Conservation (phyloP, 1,140 invertebrate genomes). For the Drosophila santomea region DNA sequence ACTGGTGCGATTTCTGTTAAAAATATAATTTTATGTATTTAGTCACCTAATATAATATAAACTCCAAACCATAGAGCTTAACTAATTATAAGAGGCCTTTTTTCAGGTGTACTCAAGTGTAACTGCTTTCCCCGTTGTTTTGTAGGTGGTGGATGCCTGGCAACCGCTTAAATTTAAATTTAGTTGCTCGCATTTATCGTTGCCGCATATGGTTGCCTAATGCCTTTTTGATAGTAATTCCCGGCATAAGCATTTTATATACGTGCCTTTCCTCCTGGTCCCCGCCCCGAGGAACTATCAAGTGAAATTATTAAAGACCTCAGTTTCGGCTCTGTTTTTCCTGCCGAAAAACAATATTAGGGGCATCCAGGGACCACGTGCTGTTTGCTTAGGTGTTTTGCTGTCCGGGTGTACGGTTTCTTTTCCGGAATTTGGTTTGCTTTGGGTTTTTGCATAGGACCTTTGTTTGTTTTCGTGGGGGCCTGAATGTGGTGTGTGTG, state of each 20-base stretch:
- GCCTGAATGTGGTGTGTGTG: not conserved
- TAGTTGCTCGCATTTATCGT: slow-evolving; percentile 61
- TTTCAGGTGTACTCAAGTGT: slow-evolving; percentile 10
- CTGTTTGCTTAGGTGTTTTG: slow-evolving; percentile 47
- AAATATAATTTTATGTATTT: not conserved
- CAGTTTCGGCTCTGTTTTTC: slow-evolving; percentile 9
- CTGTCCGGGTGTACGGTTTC: slow-evolving; percentile 26
- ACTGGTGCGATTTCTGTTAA: too few relatives aligned
- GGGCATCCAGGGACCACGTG: slow-evolving; percentile 27
- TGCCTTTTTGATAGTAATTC: slow-evolving; percentile 75
- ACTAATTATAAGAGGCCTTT: not conserved
- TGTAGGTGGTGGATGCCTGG: slow-evolving; percentile 38
- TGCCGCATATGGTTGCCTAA: slow-evolving; percentile 53
- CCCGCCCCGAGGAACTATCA: slow-evolving; percentile 36
- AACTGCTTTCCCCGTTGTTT: slow-evolving; percentile 11
- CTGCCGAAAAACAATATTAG: slow-evolving; percentile 23
- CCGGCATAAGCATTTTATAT: slow-evolving; percentile 48
- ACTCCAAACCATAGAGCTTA: too few relatives aligned
- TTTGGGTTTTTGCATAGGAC: slow-evolving; percentile 29
- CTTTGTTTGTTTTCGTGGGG: slow-evolving; percentile 30
- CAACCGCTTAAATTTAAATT: slow-evolving; percentile 79
- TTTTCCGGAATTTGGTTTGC: slow-evolving; percentile 39
- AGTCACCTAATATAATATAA: too few relatives aligned
- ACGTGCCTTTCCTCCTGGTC: slow-evolving; percentile 13
- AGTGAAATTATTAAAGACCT: slow-evolving; percentile 48